Percentiles rank a stretch among this genome's conserved stretches.
Conservation (phyloP, 2,888 invertebrate genomes). For the Elmis aenea region DNA sequence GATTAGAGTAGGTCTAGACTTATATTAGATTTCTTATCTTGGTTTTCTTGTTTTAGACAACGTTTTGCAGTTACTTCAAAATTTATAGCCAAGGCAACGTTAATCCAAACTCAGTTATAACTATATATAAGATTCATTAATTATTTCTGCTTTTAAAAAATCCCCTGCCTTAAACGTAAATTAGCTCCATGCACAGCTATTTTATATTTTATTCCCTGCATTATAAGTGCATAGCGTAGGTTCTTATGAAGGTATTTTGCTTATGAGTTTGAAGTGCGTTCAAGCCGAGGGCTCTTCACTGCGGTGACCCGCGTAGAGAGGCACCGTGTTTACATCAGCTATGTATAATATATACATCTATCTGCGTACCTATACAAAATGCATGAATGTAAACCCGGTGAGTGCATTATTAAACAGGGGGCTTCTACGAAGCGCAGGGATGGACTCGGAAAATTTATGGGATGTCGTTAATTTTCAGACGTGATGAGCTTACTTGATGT, state of each 20-base stretch:
- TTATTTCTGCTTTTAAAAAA: slow-evolving; percentile 13
- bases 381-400: slow-evolving; percentile 39
- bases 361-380: slow-evolving; percentile 44
- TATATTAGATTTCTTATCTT: too few relatives aligned
- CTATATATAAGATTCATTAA: too few relatives aligned
- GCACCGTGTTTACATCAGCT: slow-evolving; percentile 37
- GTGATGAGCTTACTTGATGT: slow-evolving; percentile 30
- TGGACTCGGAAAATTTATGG: slow-evolving; percentile 33
- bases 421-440: slow-evolving; percentile 26
- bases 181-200: slow-evolving; percentile 17
- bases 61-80: too few relatives aligned
- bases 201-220: slow-evolving; percentile 20
- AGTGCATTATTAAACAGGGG: slow-evolving; percentile 40
- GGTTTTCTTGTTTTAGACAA: too few relatives aligned
- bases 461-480: slow-evolving; percentile 35
- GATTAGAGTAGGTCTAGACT: too few relatives aligned
- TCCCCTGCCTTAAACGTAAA: slow-evolving; percentile 12
- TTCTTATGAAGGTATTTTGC: slow-evolving; percentile 29
- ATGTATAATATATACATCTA: slow-evolving; percentile 44
- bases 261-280: slow-evolving; percentile 34
- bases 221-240: slow-evolving; percentile 16
- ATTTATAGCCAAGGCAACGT: too few relatives aligned
- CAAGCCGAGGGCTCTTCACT: slow-evolving; percentile 29
- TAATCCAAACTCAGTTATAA: too few relatives aligned
- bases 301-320: slow-evolving; percentile 31